phyloP scores from a whole-genome alignment of 2,797 vertebrate species.

The Lophotriccus pileatus region DNA sequence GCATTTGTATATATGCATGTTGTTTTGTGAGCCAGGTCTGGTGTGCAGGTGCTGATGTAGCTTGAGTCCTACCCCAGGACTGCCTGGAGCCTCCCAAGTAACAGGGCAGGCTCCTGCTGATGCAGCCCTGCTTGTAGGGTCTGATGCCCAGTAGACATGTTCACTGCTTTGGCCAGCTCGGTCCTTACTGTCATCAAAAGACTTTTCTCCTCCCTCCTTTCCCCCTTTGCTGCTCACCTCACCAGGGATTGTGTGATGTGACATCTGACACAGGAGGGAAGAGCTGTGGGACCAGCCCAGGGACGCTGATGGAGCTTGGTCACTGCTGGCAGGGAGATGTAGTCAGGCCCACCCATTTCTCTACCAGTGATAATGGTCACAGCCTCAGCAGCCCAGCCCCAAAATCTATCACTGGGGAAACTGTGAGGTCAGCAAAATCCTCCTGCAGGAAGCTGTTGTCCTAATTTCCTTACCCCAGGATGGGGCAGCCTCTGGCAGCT shows the following conservation, averaged over 20 bases:
- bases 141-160: accelerated
- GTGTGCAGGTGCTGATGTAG: neutral
- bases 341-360: neutral
- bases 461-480: neutral
- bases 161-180: neutral
- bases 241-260: neutral
- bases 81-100: neutral
- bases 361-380: neutral
- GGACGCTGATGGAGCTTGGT: neutral
- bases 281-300: neutral
- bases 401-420: neutral
- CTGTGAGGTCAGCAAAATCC: neutral
- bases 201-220: neutral
- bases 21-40: neutral
- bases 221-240: neutral
- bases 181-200: neutral
- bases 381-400: neutral
- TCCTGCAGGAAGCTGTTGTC: neutral
- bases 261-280: neutral
- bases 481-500: neutral
- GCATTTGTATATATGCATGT: accelerated
- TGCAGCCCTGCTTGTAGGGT: neutral
- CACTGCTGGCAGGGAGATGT: neutral
- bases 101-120: neutral
- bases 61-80: neutral